These are phyloP conservation scores for Bombyx mandarina DNA, from an alignment of 1,140 invertebrate species.

Conservation along the genomic window DNA sequence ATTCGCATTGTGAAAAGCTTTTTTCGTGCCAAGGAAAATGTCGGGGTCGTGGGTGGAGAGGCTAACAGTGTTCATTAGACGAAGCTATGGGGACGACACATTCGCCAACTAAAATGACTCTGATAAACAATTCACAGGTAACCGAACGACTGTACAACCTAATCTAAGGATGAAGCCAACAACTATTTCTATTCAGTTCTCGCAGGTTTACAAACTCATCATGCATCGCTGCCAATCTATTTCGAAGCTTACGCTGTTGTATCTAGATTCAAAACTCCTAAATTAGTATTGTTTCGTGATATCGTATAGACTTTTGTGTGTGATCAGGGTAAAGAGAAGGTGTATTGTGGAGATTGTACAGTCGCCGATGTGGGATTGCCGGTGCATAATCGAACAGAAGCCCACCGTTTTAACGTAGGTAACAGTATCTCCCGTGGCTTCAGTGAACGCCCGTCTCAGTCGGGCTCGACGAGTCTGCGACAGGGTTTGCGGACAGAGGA, in stretches of 20 bases:
- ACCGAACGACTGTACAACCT: constrained; percentile 56
- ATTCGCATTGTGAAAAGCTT: constrained; percentile 49
- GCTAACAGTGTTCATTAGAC: constrained; percentile 45
- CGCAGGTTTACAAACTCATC: background rate
- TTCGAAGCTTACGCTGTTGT: background rate
- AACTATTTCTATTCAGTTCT: background rate
- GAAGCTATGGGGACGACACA: constrained; percentile 60
- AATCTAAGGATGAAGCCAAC: background rate
- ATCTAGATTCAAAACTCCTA: background rate
- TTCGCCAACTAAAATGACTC: constrained; percentile 63
- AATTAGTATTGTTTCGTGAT: background rate
- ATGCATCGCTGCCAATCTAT: background rate
- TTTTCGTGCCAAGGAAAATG: constrained; percentile 40
- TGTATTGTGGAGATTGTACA: constrained; percentile 46
- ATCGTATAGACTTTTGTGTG: background rate
- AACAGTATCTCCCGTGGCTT: constrained; percentile 88
- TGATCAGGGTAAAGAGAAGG: too few species aligned
- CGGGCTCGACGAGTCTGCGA: constrained; percentile 85
- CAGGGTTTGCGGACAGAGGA: constrained; percentile 89
- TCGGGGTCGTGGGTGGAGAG: constrained; percentile 26
- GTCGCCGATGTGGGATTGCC: constrained; percentile 36
- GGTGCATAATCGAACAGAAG: constrained; percentile 54
- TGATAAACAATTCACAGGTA: constrained; percentile 45
- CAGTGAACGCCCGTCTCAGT: constrained; percentile 87
- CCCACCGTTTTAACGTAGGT: constrained; percentile 90